Evolutionary conservation across 2,113 vertebrate species (phyloP), one percentile per base, ranked within the genome.

Genomic region (Paraplagusia blochii): DNA sequence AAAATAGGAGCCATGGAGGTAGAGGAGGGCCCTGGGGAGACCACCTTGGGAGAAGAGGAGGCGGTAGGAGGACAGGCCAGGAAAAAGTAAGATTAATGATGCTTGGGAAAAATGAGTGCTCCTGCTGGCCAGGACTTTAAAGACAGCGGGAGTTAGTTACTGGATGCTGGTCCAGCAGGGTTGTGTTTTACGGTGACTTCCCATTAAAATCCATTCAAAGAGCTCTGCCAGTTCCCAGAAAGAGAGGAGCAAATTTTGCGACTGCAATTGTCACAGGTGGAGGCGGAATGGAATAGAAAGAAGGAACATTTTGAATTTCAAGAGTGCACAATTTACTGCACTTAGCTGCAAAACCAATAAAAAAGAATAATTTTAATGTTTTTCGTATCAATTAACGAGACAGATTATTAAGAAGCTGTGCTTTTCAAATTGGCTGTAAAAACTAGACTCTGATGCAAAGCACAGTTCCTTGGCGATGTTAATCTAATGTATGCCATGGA

Each of bases 1-100:
- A 53, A 60, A 68, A 62, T 29, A 29, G 51, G 66, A 71, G 68
- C 40, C 53, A 1, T 58, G 59, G 77, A 82, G 68, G 77, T 78
- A 84, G 82, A 85, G 68, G 74, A 82, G 74, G 18, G 66, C 82
- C 79, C 62, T 42, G 62, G 72, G 79, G 82, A 86, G 81, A 80
- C 80, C 82, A 84, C 84, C 82, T 63, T 55, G 76, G 63, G 82
- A 82, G 80, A 71, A 47, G 58, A 65, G 63, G 80, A 74, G 77
- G 73, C 64, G 72, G 75, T 64, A 60, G 63, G 81, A 80, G 82
- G 83, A 86, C 79, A 84, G 82, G 79, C 77, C 35, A 29, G 54
- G 79, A 80, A 66, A 83, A 87, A 88, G 84, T 83, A 88, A 89
- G 87, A 89, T 89, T 88, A 88, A 89, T 89, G 86, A 85, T 78